Evolutionary conservation across 2,797 vertebrate genomes (phyloP), one percentile per base, ranked within the genome.

Genomic region (Cuniculus paca): DNA sequence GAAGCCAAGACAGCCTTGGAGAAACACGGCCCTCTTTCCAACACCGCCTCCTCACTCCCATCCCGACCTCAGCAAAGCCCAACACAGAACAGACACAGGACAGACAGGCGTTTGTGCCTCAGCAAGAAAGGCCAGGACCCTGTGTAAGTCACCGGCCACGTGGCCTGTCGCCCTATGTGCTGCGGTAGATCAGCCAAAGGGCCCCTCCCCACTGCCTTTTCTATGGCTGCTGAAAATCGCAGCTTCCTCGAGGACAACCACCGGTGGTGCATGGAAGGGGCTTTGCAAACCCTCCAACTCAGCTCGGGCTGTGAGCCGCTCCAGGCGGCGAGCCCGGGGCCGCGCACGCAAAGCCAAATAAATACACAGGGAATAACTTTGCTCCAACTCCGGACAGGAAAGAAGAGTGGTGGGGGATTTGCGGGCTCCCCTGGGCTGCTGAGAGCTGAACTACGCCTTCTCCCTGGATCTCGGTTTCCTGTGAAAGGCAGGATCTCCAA

Each of bases 1-100:
- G 81, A 77, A 79, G 85, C 95, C 96, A 94, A 90, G 90, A 78
- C 26, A 78, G 85, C 31, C 90, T 90, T 70, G 68, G 90, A 92
- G 90, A 95, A 96, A 96, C 84, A 87, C 52, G 31, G 8, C 28
- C 0, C 17, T 78, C 72, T n/a, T 54, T 89, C 94, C 77, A 63
- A 54, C 31, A 39, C 39, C 52, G n/a, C 80, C 68, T 34, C 68
- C 34, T 20, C 34, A 7, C 42, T 56, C 22, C 58, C 72, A 36
- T 54, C 84, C 39, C 11, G 20, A 48, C 26, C 34, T 72, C 36
- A 1, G 74, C 1, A 42, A 74, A 87, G 54, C 39, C 72, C 87
- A 58, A 0, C 56, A 26, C 82, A 72, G 63, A 39, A 87, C 78
- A 61, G 58, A 70, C 19, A 3, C 28, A n/a, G 82, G 89, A 85